phyloP scores from a whole-genome alignment of 2,113 vertebrate genomes.

The Lanius ludovicianus region DNA sequence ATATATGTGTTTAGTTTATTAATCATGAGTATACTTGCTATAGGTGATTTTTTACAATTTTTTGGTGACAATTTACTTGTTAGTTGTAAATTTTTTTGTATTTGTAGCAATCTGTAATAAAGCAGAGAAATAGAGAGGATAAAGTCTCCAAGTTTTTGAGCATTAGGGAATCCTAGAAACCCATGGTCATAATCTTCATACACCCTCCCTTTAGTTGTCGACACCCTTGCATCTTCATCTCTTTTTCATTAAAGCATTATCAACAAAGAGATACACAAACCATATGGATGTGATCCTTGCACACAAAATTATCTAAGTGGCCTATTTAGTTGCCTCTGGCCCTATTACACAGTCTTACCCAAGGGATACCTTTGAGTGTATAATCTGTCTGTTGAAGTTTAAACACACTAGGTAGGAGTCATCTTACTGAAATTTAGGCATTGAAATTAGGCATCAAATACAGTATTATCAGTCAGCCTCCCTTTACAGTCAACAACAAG shows the following conservation, averaged over 20 bases:
- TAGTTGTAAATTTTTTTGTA: not conserved
- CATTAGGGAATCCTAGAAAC: not conserved
- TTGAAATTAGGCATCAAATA: not conserved
- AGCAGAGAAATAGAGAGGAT: not conserved
- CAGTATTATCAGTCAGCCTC: not conserved
- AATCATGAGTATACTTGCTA: not conserved
- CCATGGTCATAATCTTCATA: not conserved
- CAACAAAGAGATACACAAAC: not conserved
- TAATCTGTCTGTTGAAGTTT: not conserved
- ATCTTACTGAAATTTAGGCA: not conserved
- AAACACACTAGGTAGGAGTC: not conserved
- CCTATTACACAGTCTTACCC: not conserved
- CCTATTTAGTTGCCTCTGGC: not conserved
- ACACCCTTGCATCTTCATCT: not conserved
- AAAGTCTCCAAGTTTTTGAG: not conserved
- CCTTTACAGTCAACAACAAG: not conserved
- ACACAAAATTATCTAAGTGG: not conserved
- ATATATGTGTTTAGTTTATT: not conserved
- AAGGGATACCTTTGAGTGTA: not conserved
- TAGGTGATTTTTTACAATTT: not conserved
- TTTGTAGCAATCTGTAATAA: not conserved
- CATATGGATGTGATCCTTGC: not conserved
- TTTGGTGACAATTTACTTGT: not conserved
- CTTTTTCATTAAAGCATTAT: not conserved
- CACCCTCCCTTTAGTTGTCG: not conserved